Percentiles rank a stretch among this genome's conserved stretches.
These are phyloP conservation scores for Tolmerus cingulatus DNA, from an alignment of 2,888 invertebrate species.

Conservation along the genomic window DNA sequence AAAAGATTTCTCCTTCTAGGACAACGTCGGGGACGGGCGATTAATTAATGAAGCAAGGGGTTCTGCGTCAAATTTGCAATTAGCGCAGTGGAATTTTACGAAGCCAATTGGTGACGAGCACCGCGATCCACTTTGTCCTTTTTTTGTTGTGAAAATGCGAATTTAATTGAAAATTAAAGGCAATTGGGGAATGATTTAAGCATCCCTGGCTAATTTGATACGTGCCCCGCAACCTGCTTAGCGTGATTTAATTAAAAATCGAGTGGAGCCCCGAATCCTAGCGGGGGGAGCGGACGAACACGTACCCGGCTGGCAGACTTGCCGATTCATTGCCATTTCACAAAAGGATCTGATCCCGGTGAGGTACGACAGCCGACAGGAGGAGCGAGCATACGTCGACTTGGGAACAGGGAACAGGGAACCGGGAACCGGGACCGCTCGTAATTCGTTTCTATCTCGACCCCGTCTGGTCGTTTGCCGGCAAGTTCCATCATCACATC, in stretches of 20 bases:
- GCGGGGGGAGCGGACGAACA: not conserved
- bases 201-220: conserved; percentile 21
- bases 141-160: not conserved
- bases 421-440: not conserved
- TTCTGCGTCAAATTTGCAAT: not conserved
- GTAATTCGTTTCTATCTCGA: conserved; percentile 9
- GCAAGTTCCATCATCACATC: conserved; percentile 16
- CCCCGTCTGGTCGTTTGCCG: not conserved
- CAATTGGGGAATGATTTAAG: conserved; percentile 12
- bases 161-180: conserved; percentile 13
- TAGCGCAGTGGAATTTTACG: not conserved
- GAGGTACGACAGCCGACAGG: not conserved
- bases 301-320: conserved; percentile 7
- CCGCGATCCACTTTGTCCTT: not conserved
- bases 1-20: not conserved
- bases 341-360: not conserved
- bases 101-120: not conserved
- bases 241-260: conserved; percentile 41
- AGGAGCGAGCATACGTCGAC: conserved; percentile 12
- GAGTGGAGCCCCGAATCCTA: not conserved
- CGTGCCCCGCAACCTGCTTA: not conserved
- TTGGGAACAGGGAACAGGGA: not conserved
- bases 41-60: not conserved
- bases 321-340: conserved; percentile 15
- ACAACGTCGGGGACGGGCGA: not conserved